Evolutionary conservation across 2,113 vertebrate species (phyloP).

Genomic region (Chunga burmeisteri): DNA sequence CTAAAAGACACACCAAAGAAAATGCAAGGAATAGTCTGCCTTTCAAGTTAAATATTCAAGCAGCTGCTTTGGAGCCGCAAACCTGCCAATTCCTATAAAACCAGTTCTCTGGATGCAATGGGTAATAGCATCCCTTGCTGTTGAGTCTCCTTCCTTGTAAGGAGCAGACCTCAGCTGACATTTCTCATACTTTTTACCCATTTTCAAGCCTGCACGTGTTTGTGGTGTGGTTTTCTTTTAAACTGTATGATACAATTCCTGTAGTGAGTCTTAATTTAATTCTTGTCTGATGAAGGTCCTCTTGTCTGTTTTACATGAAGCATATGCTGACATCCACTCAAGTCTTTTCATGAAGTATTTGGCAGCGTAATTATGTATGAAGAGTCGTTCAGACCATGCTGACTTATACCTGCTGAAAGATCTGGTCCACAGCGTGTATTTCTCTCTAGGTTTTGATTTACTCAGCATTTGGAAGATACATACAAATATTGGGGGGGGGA

Average conservation of each 20-base stretch:
- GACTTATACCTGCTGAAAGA: conserved; percentile 29
- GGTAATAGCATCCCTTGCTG: neutral
- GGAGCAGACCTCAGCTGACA: neutral
- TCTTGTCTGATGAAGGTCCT: conserved; percentile 13
- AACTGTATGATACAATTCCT: neutral
- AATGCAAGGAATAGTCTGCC: neutral
- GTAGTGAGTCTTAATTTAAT: neutral
- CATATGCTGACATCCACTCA: conserved; percentile 16
- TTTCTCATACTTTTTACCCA: neutral
- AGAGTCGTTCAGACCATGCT: neutral
- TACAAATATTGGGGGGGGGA: neutral
- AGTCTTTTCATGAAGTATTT: neutral
- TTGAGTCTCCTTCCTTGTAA: neutral
- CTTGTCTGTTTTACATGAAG: neutral
- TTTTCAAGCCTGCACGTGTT: conserved; percentile 13
- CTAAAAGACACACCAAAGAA: neutral
- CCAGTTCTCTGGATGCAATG: neutral
- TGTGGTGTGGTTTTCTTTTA: neutral
- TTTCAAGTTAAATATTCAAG: neutral
- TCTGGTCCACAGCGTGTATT: neutral
- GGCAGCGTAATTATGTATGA: neutral
- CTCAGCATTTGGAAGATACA: neutral
- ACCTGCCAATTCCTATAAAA: neutral
- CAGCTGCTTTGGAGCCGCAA: neutral
- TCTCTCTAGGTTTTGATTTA: neutral